These are phyloP conservation scores for Neodiprion fabricii DNA, from an alignment of 1,140 invertebrate genomes.

Conservation along the genomic window DNA sequence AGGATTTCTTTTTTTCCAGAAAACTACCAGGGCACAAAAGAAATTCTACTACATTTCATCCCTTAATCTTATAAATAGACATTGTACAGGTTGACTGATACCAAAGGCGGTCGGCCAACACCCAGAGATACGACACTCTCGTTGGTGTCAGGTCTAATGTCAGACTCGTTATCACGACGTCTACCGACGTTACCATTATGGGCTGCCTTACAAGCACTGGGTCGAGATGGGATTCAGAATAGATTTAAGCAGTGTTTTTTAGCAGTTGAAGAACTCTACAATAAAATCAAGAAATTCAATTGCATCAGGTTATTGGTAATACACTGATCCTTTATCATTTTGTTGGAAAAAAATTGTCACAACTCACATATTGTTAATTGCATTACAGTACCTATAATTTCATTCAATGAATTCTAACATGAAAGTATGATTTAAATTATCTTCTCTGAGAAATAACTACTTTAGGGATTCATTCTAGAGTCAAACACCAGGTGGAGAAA, in stretches of 20 bases:
- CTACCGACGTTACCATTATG: constrained; percentile 83
- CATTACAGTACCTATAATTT: constrained; percentile 14
- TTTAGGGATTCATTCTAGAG: constrained; percentile 63
- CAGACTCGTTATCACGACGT: constrained; percentile 66
- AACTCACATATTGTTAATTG: too few relatives aligned
- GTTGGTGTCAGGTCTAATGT: constrained; percentile 74
- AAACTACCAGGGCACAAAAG: too few relatives aligned
- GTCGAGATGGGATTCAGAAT: constrained; percentile 77
- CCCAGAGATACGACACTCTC: constrained; percentile 72
- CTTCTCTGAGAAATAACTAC: not conserved
- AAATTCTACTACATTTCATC: constrained; percentile 27
- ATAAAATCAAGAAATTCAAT: constrained; percentile 73
- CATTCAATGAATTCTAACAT: constrained; percentile 24
- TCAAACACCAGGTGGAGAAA: constrained; percentile 74
- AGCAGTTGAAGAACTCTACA: constrained; percentile 75
- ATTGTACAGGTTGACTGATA: constrained; percentile 63
- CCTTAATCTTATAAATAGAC: constrained; percentile 59
- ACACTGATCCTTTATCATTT: not conserved
- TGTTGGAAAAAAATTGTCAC: not conserved
- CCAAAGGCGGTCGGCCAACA: constrained; percentile 58
- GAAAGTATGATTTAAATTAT: constrained; percentile 7
- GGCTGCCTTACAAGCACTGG: constrained; percentile 78
- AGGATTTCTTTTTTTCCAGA: constrained; percentile 10
- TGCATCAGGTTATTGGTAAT: constrained; percentile 78
- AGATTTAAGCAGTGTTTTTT: constrained; percentile 79